Percentiles rank a stretch among this genome's conserved stretches.
Conservation (phyloP, 2,888 invertebrate genomes). For the Zeuzera pyrina region DNA sequence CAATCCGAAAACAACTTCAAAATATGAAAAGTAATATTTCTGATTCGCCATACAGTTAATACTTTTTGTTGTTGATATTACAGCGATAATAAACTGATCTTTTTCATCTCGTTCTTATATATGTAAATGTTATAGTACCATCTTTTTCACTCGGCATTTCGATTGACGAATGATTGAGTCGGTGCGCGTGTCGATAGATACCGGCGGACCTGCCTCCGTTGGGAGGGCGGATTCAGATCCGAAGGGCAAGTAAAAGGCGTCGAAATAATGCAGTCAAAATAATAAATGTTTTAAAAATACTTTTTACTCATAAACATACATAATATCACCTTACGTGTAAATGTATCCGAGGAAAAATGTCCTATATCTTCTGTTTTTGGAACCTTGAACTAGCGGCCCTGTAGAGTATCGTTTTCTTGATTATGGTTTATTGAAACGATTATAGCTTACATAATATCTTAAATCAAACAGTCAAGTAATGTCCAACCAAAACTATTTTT, state of each 20-base stretch:
- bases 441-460: too few relatives aligned
- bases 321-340: too few relatives aligned
- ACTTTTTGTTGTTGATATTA: conserved; percentile 47
- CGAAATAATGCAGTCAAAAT: not conserved
- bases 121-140: conserved; percentile 30
- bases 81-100: conserved; percentile 42
- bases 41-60: conserved; percentile 38
- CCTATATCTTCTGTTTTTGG: too few relatives aligned
- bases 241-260: not conserved
- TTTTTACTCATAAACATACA: not conserved
- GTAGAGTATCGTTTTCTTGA: too few relatives aligned
- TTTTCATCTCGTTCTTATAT: conserved; percentile 38
- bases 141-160: conserved; percentile 45
- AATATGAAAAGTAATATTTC: conserved; percentile 25
- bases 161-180: conserved; percentile 64
- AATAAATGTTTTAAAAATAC: too few relatives aligned
- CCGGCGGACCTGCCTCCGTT: conserved; percentile 40
- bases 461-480: too few relatives aligned
- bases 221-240: conserved; percentile 17
- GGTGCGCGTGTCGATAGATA: conserved; percentile 44
- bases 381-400: too few relatives aligned
- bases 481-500: too few relatives aligned
- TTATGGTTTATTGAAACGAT: too few relatives aligned
- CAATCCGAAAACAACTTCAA: conserved; percentile 25
- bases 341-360: too few relatives aligned